Evolutionary conservation across 2,113 vertebrate species (phyloP).

Genomic region (Spea bombifrons): DNA sequence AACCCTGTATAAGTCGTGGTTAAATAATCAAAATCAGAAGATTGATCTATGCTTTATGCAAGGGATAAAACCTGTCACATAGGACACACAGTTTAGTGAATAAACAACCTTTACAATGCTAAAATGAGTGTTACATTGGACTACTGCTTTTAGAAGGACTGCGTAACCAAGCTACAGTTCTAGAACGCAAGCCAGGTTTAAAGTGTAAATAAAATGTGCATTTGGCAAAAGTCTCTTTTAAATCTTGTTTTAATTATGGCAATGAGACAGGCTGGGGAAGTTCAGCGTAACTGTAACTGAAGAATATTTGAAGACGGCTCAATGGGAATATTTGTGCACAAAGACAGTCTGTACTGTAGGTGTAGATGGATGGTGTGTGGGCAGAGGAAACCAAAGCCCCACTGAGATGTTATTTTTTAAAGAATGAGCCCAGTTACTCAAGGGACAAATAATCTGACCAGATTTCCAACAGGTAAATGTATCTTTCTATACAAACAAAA

Average conservation of each 20-base stretch:
- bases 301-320: conserved; percentile 26
- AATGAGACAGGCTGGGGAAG: conserved; percentile 21
- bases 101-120: too few species aligned
- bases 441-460: neutral
- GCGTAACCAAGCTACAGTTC: neutral
- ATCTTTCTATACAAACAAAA: neutral
- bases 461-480: neutral
- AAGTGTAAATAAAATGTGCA: conserved; percentile 4
- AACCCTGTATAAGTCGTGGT: too few species aligned
- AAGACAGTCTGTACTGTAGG: conserved; percentile 23
- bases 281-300: conserved; percentile 18
- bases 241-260: conserved; percentile 43
- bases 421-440: neutral
- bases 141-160: neutral
- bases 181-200: neutral
- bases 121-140: neutral
- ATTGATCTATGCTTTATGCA: too few species aligned
- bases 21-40: too few species aligned
- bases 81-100: too few species aligned
- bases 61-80: too few species aligned
- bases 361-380: conserved; percentile 28
- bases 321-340: conserved; percentile 26
- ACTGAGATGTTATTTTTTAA: neutral
- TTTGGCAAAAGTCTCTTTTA: conserved; percentile 28
- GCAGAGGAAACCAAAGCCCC: conserved; percentile 5